Base-by-base conservation (phyloP, 1,140 invertebrate species). In the Sipha flava region DNA sequence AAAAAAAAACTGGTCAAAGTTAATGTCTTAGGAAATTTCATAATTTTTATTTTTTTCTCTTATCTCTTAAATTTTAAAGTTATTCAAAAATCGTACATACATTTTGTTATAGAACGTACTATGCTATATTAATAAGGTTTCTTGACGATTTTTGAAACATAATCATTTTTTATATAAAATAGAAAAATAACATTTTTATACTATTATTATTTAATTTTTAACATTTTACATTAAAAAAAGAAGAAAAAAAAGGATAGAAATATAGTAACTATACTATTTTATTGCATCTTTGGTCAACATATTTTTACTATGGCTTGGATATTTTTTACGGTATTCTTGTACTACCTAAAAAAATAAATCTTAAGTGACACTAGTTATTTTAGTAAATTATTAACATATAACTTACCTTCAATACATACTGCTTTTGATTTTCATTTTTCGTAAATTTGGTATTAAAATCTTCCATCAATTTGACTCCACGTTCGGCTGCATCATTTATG, bases 401-500 rank as follows among this genome's bases (percentile, higher is more conserved):
- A 29, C 57, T 29, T 54, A 83, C 54, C 43, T 82, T 82, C 12
- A 82, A 43, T 40, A 82, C 43, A 52, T 80, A 83, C 57, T 83
- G 81, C 75, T 82, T 83, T 79, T 83, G 82, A 18, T 83, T 79
- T 79, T 83, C 81, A 26, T 82, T 79, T 14, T 40, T 66, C 14
- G 81, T 81, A 9, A 83, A 72, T 31, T 80, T 81, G 43, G 80
- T 79, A 59, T 83, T 83, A 47, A 82, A 84, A 52, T 82, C 82
- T 23, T 80, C 73, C 9, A 82, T 82, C 29, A 83, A 66, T 37
- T 81, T 62, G 26, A 84, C 77, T 40, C 73, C 82, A 82, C 83
- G 79, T 82, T 84, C 83, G 0, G 82, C 82, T 6, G 77, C 49
- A 81, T 83, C 82, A 81, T 83, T 84, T 1, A 84, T 79, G 26